phyloP scores from a whole-genome alignment of 2,113 vertebrate species.

The Meleagris gallopavo region DNA sequence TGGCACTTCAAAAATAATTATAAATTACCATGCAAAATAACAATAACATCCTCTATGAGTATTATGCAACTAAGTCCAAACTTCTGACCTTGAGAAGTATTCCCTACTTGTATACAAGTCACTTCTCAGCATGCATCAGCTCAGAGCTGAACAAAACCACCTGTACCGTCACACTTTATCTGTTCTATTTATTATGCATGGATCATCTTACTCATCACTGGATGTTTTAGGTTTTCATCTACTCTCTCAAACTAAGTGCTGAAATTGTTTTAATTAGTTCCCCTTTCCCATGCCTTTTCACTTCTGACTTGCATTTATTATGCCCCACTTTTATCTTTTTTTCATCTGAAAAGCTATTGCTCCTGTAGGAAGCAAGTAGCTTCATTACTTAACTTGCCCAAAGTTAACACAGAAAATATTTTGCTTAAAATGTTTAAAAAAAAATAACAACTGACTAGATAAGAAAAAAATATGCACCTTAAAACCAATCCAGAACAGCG shows the following conservation, averaged over 20 bases:
- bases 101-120: accelerated
- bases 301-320: neutral
- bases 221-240: neutral
- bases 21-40: neutral
- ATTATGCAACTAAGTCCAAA: neutral
- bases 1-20: neutral
- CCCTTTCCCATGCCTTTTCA: neutral
- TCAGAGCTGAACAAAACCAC: neutral
- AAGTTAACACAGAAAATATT: neutral
- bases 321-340: neutral
- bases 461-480: neutral
- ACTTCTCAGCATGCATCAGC: accelerated
- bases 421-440: neutral
- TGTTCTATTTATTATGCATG: neutral
- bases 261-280: neutral
- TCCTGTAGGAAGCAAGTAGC: neutral
- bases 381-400: neutral
- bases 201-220: neutral
- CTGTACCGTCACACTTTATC: neutral
- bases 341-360: neutral
- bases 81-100: neutral
- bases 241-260: neutral
- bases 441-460: neutral
- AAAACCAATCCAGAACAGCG: neutral
- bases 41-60: neutral